Evolutionary conservation across 2,113 vertebrate species (phyloP).

Genomic region (Hypomesus transpacificus): DNA sequence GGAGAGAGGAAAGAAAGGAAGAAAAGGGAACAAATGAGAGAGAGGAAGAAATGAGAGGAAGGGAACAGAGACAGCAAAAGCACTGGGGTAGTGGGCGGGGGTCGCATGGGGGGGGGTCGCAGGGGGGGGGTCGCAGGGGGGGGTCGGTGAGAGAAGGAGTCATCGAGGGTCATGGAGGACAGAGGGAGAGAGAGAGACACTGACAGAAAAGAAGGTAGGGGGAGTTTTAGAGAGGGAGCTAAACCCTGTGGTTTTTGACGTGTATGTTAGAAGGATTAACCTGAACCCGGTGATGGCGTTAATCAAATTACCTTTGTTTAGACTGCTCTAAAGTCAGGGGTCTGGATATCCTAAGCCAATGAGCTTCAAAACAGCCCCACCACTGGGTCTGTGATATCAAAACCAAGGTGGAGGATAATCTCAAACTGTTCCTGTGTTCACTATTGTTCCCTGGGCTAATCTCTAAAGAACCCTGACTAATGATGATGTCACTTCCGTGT

Average conservation of each 20-base stretch:
- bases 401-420: too few relatives aligned
- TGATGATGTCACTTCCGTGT: too few relatives aligned
- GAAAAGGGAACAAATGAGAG: neutral
- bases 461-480: too few relatives aligned
- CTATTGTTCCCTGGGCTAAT: too few relatives aligned
- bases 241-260: conserved; percentile 12
- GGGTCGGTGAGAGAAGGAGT: neutral
- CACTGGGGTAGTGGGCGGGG: neutral
- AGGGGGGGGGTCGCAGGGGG: neutral
- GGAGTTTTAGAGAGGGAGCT: neutral
- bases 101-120: too few relatives aligned
- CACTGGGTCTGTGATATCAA: neutral
- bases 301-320: conserved; percentile 30
- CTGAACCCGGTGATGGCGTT: conserved; percentile 10
- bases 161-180: neutral
- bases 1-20: neutral
- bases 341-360: neutral
- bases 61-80: neutral
- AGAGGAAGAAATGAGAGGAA: neutral
- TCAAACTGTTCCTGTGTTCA: too few relatives aligned
- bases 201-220: neutral
- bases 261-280: conserved; percentile 26
- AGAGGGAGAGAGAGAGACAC: neutral
- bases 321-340: neutral
- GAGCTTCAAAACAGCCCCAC: neutral